Base-by-base conservation (phyloP, 2,113 vertebrate species). In the Oceanites oceanicus region DNA sequence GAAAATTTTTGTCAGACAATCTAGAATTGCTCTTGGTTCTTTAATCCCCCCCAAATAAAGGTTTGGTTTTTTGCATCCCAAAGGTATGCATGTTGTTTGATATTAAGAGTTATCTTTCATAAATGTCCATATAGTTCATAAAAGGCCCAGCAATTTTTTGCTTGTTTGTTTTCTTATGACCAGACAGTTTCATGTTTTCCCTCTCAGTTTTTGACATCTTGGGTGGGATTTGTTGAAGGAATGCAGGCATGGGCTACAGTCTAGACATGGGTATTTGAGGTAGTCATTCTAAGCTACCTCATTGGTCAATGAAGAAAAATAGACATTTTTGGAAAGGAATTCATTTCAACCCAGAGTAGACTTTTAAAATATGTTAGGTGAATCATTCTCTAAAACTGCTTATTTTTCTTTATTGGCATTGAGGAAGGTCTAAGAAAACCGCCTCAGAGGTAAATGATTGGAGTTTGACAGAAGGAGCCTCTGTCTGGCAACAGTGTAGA, bases 261-360 rank as follows among this genome's bases (percentile, higher is more conserved):
- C 92, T 94, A 95, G 91, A 93, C 88, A 50, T 38, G 49, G 49
- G 49, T 94, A 94, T 94, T 92, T 92, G 67, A 95, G 38, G 45
- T 86, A 88, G 86, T 80, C 63, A 45, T 80, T 90, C 67, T 77
- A 72, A 80, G 47, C 50, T 86, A 10, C 45, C n/a, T 80, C 79
- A 50, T 18, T 95, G 75, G 72, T 86, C 83, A 84, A n/a, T 9
- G 34, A 71, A 90, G 27, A 90, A 67, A 83, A 95, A 76, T 27
- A 87, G 56, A 59, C 61, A 25, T 45, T 89, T 94, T 67, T 94
- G 12, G 65, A 92, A 85, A 78, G 56, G 42, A 87, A 89, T 89
- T 92, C 0, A 32, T 78, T 96, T 81, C 76, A 89, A 32, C 52
- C 30, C 25, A 78, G 61, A 67, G 42, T 40, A 92, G 36, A 76